Conservation (phyloP, 2,113 vertebrate genomes). For the Acinonyx jubatus region DNA sequence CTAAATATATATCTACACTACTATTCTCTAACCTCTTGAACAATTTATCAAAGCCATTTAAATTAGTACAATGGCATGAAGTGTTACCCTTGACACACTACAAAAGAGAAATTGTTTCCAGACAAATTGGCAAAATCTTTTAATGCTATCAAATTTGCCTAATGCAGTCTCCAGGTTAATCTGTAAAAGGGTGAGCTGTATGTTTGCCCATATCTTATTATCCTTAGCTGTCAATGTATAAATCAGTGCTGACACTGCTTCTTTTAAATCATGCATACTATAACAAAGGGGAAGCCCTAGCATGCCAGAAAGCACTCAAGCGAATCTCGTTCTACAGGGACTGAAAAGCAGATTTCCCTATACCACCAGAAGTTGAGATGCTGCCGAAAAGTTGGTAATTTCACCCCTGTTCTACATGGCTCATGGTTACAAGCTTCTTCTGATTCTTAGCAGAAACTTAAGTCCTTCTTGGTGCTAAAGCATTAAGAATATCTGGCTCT, state of each 20-base stretch:
- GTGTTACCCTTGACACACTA: conserved; percentile 88
- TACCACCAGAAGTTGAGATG: conserved; percentile 51
- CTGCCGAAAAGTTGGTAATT: conserved; percentile 35
- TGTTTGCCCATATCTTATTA: conserved; percentile 90
- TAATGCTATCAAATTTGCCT: conserved; percentile 93
- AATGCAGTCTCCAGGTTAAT: conserved; percentile 93
- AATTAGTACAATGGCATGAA: conserved; percentile 89
- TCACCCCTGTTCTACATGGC: conserved; percentile 41
- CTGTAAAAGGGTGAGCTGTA: conserved; percentile 88
- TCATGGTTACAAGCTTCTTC: not conserved
- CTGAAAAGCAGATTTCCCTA: conserved; percentile 76
- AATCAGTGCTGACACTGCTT: conserved; percentile 89
- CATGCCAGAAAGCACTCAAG: conserved; percentile 76
- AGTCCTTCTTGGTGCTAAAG: not conserved
- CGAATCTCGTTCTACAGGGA: conserved; percentile 77
- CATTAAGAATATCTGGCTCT: not conserved
- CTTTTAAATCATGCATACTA: conserved; percentile 88
- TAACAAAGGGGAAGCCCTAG: conserved; percentile 82
- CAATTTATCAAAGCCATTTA: conserved; percentile 90
- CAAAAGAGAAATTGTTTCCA: conserved; percentile 91
- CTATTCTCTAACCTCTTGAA: conserved; percentile 86
- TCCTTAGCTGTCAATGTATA: conserved; percentile 90
- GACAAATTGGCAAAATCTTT: conserved; percentile 93
- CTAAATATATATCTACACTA: conserved; percentile 86
- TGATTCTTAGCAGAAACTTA: not conserved